These are phyloP conservation scores for Diploptera punctata DNA, from an alignment of 2,888 invertebrate species.

Conservation along the genomic window DNA sequence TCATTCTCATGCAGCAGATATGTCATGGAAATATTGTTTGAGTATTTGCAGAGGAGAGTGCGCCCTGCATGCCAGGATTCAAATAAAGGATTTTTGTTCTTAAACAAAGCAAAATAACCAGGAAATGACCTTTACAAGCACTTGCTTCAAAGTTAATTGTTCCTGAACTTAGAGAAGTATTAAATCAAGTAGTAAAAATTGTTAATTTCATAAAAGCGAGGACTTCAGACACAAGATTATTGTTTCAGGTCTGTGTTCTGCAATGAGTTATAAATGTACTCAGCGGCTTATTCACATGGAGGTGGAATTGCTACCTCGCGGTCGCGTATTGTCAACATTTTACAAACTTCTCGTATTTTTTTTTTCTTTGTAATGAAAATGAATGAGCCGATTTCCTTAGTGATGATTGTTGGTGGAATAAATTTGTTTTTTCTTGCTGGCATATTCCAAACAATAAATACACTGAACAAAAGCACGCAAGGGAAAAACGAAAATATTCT, in stretches of 20 bases:
- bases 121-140: neutral
- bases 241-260: neutral
- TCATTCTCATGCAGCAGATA: neutral
- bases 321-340: neutral
- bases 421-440: neutral
- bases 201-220: neutral
- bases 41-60: neutral
- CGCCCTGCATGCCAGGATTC: neutral
- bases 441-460: neutral
- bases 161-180: neutral
- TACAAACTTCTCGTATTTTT: neutral
- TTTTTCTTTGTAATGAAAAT: neutral
- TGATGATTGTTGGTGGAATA: neutral
- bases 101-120: no score
- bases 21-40: neutral
- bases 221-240: neutral
- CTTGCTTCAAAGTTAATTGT: neutral
- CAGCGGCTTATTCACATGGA: neutral
- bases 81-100: neutral
- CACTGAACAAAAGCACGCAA: neutral
- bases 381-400: neutral
- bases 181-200: neutral
- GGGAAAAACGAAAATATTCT: neutral
- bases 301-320: neutral
- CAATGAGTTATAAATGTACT: neutral